Base-by-base conservation (phyloP, 2,888 invertebrate genomes). In the Unio delphinus region DNA sequence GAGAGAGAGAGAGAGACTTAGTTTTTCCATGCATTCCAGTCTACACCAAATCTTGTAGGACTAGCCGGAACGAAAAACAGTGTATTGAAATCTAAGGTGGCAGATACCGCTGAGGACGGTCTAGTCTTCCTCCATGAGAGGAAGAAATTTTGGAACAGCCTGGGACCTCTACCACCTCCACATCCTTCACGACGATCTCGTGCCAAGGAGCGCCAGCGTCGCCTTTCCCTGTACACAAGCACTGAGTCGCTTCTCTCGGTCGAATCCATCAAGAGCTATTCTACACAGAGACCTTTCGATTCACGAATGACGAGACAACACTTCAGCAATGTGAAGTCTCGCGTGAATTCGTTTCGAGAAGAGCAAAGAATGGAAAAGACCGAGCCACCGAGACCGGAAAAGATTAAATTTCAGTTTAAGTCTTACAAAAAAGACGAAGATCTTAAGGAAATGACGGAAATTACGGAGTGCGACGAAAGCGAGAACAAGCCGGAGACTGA, bases 141-240 rank as follows among this genome's bases (percentile, higher is more conserved):
- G 45, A 94, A 95, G 86, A 95, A 95, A 84, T 96, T 96, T 89
- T 96, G 96, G 96, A 76, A 80, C 68, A 92, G 95, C 34, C 96
- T 96, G 82, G 84, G 84, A 18, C 83, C 83, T 20, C 74, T 84
- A 11, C 83, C 84, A 20, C 83, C 84, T 15, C 84, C 83, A 11
- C 77, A 76, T 8, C 82, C 82, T 2, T 65, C 68, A n/a, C 74
- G 76, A 55, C 68, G 70, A 62, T 45, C 74, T 1, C 67, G 66
- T 34, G 71, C 67, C 26, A 58, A 28, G 17, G 68, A 64, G 34
- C 69, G 72, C 8, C 56, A 61, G 11, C 73, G 77, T 59, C 67
- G 71, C 1, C 54, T 77, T 30, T 77, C 77, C 1, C 67, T 64
- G 28, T 77, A 74, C 64, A 79, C 76, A 26, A 81, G 80, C 67